phyloP scores from a whole-genome alignment of 2,113 vertebrate genomes.

The Bufo gargarizans region DNA sequence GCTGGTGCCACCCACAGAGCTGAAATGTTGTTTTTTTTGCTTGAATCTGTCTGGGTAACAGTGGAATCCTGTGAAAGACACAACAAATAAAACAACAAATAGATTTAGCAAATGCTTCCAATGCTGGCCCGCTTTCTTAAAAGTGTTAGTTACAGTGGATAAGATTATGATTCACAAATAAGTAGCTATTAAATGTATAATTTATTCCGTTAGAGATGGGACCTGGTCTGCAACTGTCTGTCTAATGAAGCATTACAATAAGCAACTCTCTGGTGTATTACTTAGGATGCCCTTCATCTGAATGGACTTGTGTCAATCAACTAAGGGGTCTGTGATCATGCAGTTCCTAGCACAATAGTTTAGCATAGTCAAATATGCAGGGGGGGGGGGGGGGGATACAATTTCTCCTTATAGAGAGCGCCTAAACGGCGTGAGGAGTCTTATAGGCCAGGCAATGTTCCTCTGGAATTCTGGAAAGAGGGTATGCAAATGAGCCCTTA shows the following conservation, averaged over 20 bases:
- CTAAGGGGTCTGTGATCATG: too few relatives aligned
- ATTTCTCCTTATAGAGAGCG: too few relatives aligned
- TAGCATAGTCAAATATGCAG: too few relatives aligned
- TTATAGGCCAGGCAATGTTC: too few relatives aligned
- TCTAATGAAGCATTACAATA: not conserved
- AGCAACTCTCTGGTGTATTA: not conserved
- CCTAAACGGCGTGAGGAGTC: too few relatives aligned
- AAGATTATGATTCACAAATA: not conserved
- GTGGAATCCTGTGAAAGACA: constrained; percentile 18
- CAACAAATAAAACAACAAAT: not conserved
- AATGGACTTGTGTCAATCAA: too few relatives aligned
- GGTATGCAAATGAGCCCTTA: too few relatives aligned
- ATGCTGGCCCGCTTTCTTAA: not conserved
- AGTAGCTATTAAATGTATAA: not conserved
- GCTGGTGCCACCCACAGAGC: constrained; percentile 34
- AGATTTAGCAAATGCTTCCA: not conserved
- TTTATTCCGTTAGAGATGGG: not conserved
- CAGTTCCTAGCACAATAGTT: too few relatives aligned
- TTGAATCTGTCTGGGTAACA: constrained; percentile 11
- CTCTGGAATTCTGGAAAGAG: too few relatives aligned
- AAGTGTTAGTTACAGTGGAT: not conserved
- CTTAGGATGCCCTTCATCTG: too few relatives aligned
- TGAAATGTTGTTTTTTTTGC: constrained; percentile 4
- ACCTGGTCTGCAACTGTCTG: not conserved
- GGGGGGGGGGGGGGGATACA: too few relatives aligned